These are phyloP conservation scores for Aphaenogaster ashmeadi DNA, from an alignment of 1,140 invertebrate genomes.

Conservation along the genomic window DNA sequence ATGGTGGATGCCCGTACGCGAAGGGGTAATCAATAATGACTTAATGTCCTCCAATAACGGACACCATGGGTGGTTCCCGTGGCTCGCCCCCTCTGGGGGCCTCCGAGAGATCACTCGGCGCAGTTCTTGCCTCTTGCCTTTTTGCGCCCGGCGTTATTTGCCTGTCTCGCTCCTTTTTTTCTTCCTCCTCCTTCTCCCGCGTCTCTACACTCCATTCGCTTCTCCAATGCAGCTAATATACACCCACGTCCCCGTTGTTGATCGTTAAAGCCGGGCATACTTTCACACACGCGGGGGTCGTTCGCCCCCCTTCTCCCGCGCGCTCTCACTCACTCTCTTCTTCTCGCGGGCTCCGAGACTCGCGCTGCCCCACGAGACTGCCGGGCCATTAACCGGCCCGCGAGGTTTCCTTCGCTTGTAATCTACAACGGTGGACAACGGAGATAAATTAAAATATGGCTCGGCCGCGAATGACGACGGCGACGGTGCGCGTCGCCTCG, in stretches of 20 bases:
- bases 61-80: conserved; percentile 84
- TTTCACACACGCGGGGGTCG: conserved; percentile 67
- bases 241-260: conserved; percentile 77
- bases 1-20: conserved; percentile 78
- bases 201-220: conserved; percentile 29
- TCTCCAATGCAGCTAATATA: conserved; percentile 69
- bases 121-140: conserved; percentile 69
- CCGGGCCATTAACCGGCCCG: conserved; percentile 72
- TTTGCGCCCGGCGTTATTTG: conserved; percentile 80
- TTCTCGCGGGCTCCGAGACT: conserved; percentile 23
- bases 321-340: not conserved
- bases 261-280: conserved; percentile 77
- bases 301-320: conserved; percentile 23
- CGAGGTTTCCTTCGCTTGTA: conserved; percentile 72
- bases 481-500: conserved; percentile 48
- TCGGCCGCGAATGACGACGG: conserved; percentile 33
- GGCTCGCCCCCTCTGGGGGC: conserved; percentile 76
- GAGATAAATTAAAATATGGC: conserved; percentile 73
- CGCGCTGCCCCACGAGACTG: conserved; percentile 48
- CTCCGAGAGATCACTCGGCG: conserved; percentile 72
- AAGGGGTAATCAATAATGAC: conserved; percentile 86
- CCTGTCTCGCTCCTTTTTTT: conserved; percentile 73
- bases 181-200: not conserved
- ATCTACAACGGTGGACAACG: conserved; percentile 62
- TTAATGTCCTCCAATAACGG: conserved; percentile 86